phyloP scores from a whole-genome alignment of 2,113 vertebrate genomes.

The Nycticryphes semicollaris region DNA sequence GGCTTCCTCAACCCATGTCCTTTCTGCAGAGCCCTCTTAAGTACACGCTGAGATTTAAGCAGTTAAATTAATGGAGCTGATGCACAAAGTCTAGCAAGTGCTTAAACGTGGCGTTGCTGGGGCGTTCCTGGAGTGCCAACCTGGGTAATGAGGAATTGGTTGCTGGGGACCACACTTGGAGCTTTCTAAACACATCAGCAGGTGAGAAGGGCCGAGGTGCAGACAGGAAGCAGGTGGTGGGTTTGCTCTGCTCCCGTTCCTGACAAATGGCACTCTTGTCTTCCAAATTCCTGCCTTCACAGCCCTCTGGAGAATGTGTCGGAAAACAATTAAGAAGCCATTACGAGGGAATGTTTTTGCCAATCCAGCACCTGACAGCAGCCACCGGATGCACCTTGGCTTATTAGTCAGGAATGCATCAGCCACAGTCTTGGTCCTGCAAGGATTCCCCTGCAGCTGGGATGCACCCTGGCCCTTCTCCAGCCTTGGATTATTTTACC shows the following conservation, averaged over 20 bases:
- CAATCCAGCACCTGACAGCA: neutral
- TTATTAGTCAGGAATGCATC: neutral
- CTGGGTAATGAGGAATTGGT: neutral
- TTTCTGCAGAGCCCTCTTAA: neutral
- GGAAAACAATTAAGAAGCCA: slow-evolving; percentile 19
- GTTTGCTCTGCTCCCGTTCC: neutral
- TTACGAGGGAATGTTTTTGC: neutral
- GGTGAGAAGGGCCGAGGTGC: neutral
- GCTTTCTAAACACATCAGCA: neutral
- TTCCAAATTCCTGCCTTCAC: neutral
- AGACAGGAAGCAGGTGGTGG: neutral
- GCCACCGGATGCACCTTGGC: neutral
- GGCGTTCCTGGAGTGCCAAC: neutral
- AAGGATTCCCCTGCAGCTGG: neutral
- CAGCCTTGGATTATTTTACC: neutral
- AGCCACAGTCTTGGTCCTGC: neutral
- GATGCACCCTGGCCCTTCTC: neutral
- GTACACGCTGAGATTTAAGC: neutral
- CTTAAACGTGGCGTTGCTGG: fast-evolving
- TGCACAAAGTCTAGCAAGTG: neutral
- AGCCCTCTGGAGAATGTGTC: neutral
- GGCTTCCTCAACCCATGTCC: neutral
- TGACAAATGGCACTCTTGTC: neutral
- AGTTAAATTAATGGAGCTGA: neutral
- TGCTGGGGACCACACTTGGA: fast-evolving